These are phyloP conservation scores for Petrocephalus sullivani DNA, from an alignment of 2,797 vertebrate genomes.

Conservation along the genomic window DNA sequence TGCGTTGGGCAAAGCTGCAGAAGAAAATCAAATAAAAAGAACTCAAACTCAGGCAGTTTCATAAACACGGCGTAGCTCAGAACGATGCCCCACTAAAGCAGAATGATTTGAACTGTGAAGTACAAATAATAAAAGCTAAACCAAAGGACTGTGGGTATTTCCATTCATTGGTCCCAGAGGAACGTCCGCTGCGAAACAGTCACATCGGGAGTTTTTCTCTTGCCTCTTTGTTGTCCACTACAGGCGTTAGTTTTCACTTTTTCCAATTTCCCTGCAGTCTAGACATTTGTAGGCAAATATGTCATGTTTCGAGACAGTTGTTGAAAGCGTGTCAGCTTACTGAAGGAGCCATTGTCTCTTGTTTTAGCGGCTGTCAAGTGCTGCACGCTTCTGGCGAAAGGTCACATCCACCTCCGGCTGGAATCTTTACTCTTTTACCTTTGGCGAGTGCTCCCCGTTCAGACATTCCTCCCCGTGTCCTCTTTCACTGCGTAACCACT, in stretches of 20 bases:
- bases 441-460: constrained; percentile 19
- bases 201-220: not conserved
- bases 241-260: not conserved
- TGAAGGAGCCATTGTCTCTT: constrained; percentile 6
- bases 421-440: constrained; percentile 15
- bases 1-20: not conserved
- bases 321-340: constrained; percentile 16
- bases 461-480: constrained; percentile 10
- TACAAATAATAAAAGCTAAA: not conserved
- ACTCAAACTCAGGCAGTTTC: constrained; percentile 5
- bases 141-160: not conserved
- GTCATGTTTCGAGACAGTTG: not conserved
- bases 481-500: constrained; percentile 20
- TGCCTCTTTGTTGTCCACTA: not conserved
- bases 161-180: constrained; percentile 5
- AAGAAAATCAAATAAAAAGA: not conserved
- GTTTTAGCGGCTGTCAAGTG: constrained; percentile 18
- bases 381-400: constrained; percentile 4
- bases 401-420: constrained; percentile 20
- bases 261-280: not conserved
- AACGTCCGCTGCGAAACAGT: not conserved
- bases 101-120: constrained; percentile 2
- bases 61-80: constrained; percentile 6
- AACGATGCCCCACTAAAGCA: not conserved
- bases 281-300: not conserved